These are phyloP conservation scores for Parazoanthus swiftii DNA, from an alignment of 92 coral and sea anemone genomes.

Conservation along the genomic window DNA sequence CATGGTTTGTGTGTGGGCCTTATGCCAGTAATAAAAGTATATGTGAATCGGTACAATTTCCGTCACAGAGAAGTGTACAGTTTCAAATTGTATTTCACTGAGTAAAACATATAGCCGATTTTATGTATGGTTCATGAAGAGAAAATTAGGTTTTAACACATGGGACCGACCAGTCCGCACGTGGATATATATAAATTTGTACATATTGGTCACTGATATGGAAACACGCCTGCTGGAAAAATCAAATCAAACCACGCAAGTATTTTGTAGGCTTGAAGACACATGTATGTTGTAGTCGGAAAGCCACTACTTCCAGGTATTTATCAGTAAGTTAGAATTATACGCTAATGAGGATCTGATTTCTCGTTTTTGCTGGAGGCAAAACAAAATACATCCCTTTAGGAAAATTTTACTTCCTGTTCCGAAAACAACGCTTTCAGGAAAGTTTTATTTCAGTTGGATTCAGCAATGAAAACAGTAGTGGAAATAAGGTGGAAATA, in stretches of 20 bases:
- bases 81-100: background rate
- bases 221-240: background rate
- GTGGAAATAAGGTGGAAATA: background rate
- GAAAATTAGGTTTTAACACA: background rate
- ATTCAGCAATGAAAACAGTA: background rate
- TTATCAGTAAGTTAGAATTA: too few relatives aligned
- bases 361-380: background rate
- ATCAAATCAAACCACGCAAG: too few relatives aligned
- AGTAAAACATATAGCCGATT: background rate
- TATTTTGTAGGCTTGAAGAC: too few relatives aligned
- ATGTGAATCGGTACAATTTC: background rate
- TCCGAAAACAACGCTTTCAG: background rate
- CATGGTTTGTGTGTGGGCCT: background rate
- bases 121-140: background rate
- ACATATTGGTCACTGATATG: background rate
- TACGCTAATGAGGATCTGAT: too few relatives aligned
- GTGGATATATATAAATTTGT: background rate
- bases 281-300: background rate
- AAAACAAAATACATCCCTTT: background rate
- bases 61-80: background rate
- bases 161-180: background rate
- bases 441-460: background rate
- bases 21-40: background rate
- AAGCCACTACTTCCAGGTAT: background rate
- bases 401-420: background rate